These are phyloP conservation scores for Semaprochilodus insignis DNA, from an alignment of 2,797 vertebrate species.

Conservation along the genomic window DNA sequence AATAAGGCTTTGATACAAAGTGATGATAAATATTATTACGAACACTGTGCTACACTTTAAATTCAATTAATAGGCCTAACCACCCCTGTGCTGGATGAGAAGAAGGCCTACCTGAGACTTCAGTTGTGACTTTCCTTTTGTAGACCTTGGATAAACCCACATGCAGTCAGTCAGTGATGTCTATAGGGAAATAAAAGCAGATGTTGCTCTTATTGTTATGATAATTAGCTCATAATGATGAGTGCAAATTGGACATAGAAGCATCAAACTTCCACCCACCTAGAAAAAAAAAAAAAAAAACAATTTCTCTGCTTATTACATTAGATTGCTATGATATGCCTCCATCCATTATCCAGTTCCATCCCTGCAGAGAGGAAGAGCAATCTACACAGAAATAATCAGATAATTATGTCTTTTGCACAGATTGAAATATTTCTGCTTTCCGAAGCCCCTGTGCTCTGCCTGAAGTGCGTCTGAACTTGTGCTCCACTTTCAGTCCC, in stretches of 20 bases:
- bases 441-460: slow-evolving; percentile 25
- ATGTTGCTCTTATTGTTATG: slow-evolving; percentile 26
- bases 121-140: not conserved
- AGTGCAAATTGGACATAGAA: slow-evolving; percentile 56
- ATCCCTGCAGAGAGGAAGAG: slow-evolving; percentile 25
- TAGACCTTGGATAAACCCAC: slow-evolving; percentile 1
- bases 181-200: slow-evolving; percentile 19
- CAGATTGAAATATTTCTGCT: slow-evolving; percentile 42
- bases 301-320: slow-evolving; percentile 50
- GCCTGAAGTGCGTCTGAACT: slow-evolving; percentile 3
- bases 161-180: slow-evolving; percentile 2
- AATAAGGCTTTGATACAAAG: not conserved
- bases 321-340: slow-evolving; percentile 19
- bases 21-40: not conserved
- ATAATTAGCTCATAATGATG: slow-evolving; percentile 49
- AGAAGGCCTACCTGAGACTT: not conserved
- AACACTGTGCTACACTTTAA: not conserved
- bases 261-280: slow-evolving; percentile 38
- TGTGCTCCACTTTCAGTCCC: slow-evolving; percentile 22
- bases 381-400: slow-evolving; percentile 40
- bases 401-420: slow-evolving; percentile 47
- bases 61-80: not conserved
- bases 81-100: too few relatives aligned
- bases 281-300: slow-evolving; percentile 34
- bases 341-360: slow-evolving; percentile 30